Conservation (phyloP, 2,113 vertebrate genomes). For the Sapajus apella region DNA sequence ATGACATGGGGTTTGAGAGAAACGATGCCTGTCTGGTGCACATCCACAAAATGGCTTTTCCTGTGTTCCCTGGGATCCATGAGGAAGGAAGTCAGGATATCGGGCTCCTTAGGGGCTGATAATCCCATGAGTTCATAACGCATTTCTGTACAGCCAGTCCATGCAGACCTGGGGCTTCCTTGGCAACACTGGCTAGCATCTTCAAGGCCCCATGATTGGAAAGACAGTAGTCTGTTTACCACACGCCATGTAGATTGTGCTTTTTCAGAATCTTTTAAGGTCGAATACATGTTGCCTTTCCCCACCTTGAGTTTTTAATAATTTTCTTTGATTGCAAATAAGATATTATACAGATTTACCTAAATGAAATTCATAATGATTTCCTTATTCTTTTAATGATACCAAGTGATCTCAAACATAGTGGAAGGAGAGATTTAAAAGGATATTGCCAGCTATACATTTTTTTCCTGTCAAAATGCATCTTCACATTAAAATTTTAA, state of each 20-base stretch:
- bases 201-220: slow-evolving; percentile 22
- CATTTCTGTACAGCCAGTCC: rapidly evolving
- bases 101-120: no score
- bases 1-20: rapidly evolving
- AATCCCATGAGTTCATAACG: neutral
- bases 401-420: neutral
- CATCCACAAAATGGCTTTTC: neutral
- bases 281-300: neutral
- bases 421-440: neutral
- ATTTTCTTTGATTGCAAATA: slow-evolving; percentile 47
- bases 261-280: slow-evolving; percentile 5
- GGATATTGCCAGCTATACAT: neutral
- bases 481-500: neutral
- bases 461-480: slow-evolving; percentile 1
- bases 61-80: rapidly evolving
- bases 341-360: neutral
- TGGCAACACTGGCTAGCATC: neutral
- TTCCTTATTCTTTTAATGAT: slow-evolving; percentile 10
- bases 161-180: slow-evolving; percentile 27
- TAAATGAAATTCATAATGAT: slow-evolving; percentile 13
- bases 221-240: slow-evolving; percentile 47
- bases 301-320: neutral
- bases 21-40: rapidly evolving
- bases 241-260: neutral
- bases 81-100: neutral